Percentiles rank a stretch among this genome's conserved stretches.
Evolutionary conservation across 2,797 vertebrate species (phyloP).

Genomic region (Aldrovandia affinis): DNA sequence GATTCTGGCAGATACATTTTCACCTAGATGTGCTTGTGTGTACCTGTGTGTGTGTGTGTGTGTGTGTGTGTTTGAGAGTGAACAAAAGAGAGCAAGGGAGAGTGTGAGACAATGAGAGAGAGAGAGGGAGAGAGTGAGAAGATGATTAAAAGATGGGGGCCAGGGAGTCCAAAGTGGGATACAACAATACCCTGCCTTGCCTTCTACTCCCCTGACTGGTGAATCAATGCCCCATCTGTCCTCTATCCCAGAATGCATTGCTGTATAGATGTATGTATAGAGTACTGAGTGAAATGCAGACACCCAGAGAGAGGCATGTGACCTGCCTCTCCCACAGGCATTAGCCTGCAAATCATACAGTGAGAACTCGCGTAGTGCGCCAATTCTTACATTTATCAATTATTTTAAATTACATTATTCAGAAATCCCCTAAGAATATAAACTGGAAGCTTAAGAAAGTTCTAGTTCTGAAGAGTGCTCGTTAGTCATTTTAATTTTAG

Average conservation of each 20-base stretch:
- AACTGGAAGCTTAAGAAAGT: conserved; percentile 44
- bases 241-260: conserved; percentile 29
- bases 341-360: conserved; percentile 36
- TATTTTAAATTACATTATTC: conserved; percentile 45
- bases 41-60: not conserved
- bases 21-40: not conserved
- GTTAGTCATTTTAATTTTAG: conserved; percentile 56
- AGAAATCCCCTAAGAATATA: conserved; percentile 22
- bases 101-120: too few species aligned
- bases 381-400: conserved; percentile 35
- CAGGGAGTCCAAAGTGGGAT: conserved; percentile 54
- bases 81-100: not conserved
- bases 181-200: conserved; percentile 32
- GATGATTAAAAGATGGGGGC: conserved; percentile 29
- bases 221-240: conserved; percentile 57
- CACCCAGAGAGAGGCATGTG: not conserved
- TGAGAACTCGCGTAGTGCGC: conserved; percentile 9
- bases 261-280: not conserved
- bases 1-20: conserved; percentile 19
- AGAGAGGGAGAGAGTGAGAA: not conserved
- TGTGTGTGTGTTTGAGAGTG: not conserved
- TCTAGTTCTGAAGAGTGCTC: conserved; percentile 40
- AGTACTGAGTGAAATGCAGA: not conserved
- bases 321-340: too few species aligned
- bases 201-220: conserved; percentile 21